Evolutionary conservation across 2,888 invertebrate species (phyloP).

Genomic region (Mimachlamys varia): DNA sequence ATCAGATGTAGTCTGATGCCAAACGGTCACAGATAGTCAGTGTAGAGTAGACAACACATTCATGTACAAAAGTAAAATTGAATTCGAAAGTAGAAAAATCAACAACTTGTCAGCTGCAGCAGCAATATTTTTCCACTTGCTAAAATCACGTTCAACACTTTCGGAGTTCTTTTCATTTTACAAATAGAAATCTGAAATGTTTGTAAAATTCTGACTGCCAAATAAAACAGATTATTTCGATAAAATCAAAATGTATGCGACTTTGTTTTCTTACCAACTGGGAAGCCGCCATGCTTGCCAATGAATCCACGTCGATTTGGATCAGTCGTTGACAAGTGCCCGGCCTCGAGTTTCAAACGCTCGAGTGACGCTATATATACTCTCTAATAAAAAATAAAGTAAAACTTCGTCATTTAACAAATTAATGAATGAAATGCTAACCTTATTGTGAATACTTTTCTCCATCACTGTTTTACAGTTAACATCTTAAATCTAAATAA

Average conservation of each 20-base stretch:
- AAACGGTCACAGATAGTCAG: too few species aligned
- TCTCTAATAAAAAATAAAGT: background rate
- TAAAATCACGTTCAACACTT: background rate
- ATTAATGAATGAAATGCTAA: background rate
- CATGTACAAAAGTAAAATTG: background rate
- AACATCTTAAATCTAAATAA: too few species aligned
- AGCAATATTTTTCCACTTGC: background rate
- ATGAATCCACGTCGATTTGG: background rate
- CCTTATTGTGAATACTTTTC: background rate
- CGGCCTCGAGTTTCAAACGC: background rate
- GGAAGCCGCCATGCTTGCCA: conserved; percentile 34
- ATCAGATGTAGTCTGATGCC: too few species aligned
- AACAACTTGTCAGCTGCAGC: background rate
- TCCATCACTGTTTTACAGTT: background rate
- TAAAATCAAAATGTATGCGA: background rate
- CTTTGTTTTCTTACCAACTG: conserved; percentile 37
- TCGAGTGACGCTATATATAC: background rate
- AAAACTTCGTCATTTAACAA: background rate
- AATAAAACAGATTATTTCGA: background rate
- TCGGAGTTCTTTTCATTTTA: background rate
- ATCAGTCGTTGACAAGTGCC: conserved; percentile 24
- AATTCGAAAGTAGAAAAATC: background rate
- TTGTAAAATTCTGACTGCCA: background rate
- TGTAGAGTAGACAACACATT: too few species aligned
- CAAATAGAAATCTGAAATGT: too few species aligned